These are phyloP conservation scores for Choloepus didactylus DNA, from an alignment of 2,797 vertebrate genomes.

Conservation along the genomic window DNA sequence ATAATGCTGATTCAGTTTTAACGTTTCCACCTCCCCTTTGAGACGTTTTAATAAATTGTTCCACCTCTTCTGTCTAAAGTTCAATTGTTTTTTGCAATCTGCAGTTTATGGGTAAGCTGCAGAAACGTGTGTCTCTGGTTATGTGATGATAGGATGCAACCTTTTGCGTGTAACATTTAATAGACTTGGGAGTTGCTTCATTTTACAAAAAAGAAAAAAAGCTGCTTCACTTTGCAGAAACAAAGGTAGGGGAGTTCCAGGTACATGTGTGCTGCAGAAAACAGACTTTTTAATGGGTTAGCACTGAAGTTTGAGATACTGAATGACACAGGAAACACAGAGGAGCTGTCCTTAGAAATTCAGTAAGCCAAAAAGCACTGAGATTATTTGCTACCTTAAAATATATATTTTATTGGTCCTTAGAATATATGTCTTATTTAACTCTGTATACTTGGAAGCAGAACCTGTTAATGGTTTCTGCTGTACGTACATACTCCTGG, in stretches of 20 bases:
- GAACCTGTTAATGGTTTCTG: slow-evolving; percentile 54
- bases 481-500: slow-evolving; percentile 33
- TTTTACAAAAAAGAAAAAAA: neutral
- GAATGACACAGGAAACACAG: slow-evolving; percentile 26
- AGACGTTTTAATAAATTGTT: neutral
- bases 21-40: neutral
- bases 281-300: neutral
- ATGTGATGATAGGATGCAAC: slow-evolving; percentile 23
- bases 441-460: slow-evolving; percentile 74
- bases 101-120: slow-evolving; percentile 33
- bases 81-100: neutral
- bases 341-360: slow-evolving; percentile 67
- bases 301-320: neutral
- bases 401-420: slow-evolving; percentile 70
- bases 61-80: neutral
- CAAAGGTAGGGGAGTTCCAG: neutral
- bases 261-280: neutral
- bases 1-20: neutral
- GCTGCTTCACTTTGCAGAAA: neutral
- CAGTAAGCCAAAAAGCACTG: slow-evolving; percentile 37
- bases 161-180: slow-evolving; percentile 52
- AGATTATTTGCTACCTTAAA: slow-evolving; percentile 52
- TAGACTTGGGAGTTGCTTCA: neutral
- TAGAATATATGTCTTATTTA: slow-evolving; percentile 77
- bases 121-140: slow-evolving; percentile 18